These are phyloP conservation scores for Choloepus didactylus DNA, from an alignment of 2,797 vertebrate genomes.

Conservation along the genomic window DNA sequence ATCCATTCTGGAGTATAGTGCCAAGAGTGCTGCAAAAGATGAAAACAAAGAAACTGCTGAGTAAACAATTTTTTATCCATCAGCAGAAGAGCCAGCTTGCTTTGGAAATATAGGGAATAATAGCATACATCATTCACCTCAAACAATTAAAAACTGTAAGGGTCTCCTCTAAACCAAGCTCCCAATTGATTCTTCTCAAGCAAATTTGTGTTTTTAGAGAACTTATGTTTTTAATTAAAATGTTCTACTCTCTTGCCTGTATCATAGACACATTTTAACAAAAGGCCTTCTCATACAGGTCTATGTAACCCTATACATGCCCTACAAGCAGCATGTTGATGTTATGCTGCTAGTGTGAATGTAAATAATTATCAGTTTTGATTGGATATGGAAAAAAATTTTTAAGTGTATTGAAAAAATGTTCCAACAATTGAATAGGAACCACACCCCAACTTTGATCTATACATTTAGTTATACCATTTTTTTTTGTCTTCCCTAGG, in stretches of 20 bases:
- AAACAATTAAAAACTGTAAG: slow-evolving; percentile 61
- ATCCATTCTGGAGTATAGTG: slow-evolving; percentile 79
- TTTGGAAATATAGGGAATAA: slow-evolving; percentile 75
- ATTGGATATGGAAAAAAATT: background rate
- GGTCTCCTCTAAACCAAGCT: background rate
- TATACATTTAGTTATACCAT: background rate
- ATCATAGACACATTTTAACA: background rate
- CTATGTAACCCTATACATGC: background rate
- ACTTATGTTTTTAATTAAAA: slow-evolving; percentile 60
- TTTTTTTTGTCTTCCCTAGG: background rate
- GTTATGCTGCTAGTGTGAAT: background rate
- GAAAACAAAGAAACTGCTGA: slow-evolving; percentile 84
- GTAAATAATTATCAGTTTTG: background rate
- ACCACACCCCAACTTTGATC: background rate
- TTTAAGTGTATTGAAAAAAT: background rate
- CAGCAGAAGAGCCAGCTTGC: slow-evolving; percentile 71
- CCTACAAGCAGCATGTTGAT: background rate
- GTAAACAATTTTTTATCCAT: slow-evolving; percentile 80
- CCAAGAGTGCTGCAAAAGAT: slow-evolving; percentile 82
- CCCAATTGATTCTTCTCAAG: background rate
- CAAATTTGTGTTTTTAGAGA: slow-evolving; percentile 20
- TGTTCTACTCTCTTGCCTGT: background rate
- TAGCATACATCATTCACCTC: slow-evolving; percentile 37
- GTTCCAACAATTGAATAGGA: background rate
- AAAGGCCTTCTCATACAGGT: background rate